Evolutionary conservation across 2,888 invertebrate genomes (phyloP).

Genomic region (Ectemnius cavifrons): DNA sequence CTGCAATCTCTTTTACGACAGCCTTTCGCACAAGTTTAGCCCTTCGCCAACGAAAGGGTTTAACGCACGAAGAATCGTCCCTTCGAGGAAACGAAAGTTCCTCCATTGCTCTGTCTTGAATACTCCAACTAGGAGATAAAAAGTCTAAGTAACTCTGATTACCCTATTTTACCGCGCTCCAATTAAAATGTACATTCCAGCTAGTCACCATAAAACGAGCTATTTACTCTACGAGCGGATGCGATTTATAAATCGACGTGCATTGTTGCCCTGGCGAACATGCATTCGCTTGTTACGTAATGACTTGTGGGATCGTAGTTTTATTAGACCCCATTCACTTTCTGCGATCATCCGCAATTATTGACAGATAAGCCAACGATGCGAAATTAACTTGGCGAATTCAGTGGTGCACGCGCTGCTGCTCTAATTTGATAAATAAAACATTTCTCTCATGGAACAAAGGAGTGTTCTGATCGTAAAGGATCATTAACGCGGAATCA

Average conservation of each 20-base stretch:
- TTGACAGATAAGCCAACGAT: background rate
- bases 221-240: constrained; percentile 1
- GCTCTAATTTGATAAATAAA: constrained; percentile 47
- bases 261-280: constrained; percentile 2
- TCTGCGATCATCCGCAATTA: background rate
- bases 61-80: background rate
- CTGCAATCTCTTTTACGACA: constrained; percentile 5
- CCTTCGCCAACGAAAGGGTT: background rate
- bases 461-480: background rate
- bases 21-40: background rate
- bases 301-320: background rate
- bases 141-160: constrained; percentile 7
- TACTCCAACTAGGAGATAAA: background rate
- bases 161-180: background rate
- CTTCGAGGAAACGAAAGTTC: background rate
- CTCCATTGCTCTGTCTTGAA: background rate
- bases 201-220: background rate
- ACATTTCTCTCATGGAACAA: constrained; percentile 36
- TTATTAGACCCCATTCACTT: background rate
- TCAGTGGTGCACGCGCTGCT: background rate
- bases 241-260: constrained; percentile 11
- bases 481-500: background rate
- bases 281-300: constrained; percentile 1
- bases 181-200: background rate
- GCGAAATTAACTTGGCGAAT: background rate